Percentiles rank a stretch among this genome's conserved stretches.
These are phyloP conservation scores for Odontothrips loti DNA, from an alignment of 2,888 invertebrate genomes.

Conservation along the genomic window DNA sequence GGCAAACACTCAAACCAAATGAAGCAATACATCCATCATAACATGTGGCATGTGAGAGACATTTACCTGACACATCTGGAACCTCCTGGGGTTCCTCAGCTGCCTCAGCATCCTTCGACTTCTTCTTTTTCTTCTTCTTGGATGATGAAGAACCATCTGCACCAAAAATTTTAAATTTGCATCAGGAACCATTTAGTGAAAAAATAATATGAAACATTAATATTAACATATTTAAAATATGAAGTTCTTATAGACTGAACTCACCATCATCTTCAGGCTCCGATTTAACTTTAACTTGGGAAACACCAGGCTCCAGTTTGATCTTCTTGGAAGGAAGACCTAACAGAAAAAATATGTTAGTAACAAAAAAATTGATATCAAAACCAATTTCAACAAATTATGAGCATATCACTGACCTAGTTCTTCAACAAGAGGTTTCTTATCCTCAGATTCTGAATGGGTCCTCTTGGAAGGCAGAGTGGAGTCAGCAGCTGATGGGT, in stretches of 20 bases:
- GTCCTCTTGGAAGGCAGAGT: constrained; percentile 66
- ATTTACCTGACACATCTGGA: constrained; percentile 27
- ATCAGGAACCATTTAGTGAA: neutral
- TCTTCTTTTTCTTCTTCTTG: constrained; percentile 47
- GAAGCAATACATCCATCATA: neutral
- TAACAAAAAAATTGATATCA: too few species aligned
- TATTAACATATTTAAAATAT: neutral
- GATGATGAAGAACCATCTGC: constrained; percentile 41
- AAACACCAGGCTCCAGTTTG: constrained; percentile 37
- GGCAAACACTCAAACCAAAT: too few species aligned
- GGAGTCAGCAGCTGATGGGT: constrained; percentile 74
- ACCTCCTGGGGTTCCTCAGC: constrained; percentile 36
- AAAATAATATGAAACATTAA: neutral
- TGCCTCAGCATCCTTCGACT: constrained; percentile 37
- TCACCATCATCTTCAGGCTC: constrained; percentile 29
- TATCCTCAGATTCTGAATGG: constrained; percentile 53
- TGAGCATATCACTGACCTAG: neutral
- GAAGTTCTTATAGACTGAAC: neutral
- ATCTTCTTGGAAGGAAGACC: constrained; percentile 43
- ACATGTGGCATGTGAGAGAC: neutral
- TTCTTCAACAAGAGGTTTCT: constrained; percentile 46
- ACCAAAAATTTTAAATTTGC: constrained; percentile 32
- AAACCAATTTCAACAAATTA: too few species aligned
- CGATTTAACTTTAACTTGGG: constrained; percentile 9
- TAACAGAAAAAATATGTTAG: constrained; percentile 17